phyloP scores from a whole-genome alignment of 2,113 vertebrate genomes.

The sheep (Ovis aries) region DNA sequence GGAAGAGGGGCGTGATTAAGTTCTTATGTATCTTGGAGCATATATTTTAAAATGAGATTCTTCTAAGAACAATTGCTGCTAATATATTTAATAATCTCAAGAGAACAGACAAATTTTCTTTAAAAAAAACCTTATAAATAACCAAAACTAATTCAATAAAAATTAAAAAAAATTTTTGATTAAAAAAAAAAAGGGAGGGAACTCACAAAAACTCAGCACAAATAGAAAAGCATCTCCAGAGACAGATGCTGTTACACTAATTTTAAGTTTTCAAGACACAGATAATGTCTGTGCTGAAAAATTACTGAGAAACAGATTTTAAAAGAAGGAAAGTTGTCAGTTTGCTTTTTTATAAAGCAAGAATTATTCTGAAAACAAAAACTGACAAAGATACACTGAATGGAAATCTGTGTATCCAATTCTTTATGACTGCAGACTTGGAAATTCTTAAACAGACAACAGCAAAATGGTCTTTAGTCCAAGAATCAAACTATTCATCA shows the following conservation, averaged over 20 bases:
- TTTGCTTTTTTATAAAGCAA: background rate
- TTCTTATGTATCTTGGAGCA: background rate
- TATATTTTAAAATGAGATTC: background rate
- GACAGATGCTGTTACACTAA: background rate
- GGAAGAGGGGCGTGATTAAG: background rate
- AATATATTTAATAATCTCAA: background rate
- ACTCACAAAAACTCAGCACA: background rate
- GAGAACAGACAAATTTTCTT: background rate
- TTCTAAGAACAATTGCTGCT: background rate
- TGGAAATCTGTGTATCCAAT: background rate
- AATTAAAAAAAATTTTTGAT: background rate
- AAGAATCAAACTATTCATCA: conserved; percentile 22
- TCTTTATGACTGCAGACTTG: background rate
- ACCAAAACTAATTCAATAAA: background rate
- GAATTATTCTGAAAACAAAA: conserved; percentile 36
- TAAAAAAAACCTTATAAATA: background rate
- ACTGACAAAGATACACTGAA: background rate
- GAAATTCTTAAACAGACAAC: conserved; percentile 4
- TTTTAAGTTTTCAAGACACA: background rate
- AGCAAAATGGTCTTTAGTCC: background rate
- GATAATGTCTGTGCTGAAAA: background rate
- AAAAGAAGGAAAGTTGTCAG: background rate
- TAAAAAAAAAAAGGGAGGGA: background rate
- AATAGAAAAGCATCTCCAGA: background rate
- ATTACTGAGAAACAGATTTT: background rate